phyloP scores from a whole-genome alignment of 30 jellyfish, hydroid and myxozoan species.

The Rhopilema esculentum region DNA sequence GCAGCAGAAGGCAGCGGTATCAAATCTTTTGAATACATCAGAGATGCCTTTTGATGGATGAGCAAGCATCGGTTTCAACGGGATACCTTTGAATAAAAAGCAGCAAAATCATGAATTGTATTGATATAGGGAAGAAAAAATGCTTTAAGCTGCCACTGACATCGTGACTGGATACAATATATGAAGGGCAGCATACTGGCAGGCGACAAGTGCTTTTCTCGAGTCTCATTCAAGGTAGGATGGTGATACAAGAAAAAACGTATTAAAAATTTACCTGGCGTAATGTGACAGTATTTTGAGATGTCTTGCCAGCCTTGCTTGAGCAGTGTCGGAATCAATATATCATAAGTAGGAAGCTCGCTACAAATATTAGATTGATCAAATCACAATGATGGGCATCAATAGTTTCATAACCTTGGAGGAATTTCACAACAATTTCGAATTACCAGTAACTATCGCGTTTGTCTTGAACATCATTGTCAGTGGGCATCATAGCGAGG shows the following conservation, averaged over 20 bases:
- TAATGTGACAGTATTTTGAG: conserved; percentile 85
- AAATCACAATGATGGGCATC: not conserved
- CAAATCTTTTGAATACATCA: conserved; percentile 92
- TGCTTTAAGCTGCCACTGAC: no score
- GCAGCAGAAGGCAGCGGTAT: conserved; percentile 80
- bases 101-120: not conserved
- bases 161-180: no score
- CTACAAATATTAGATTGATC: conserved; percentile 9
- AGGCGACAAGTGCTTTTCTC: no score
- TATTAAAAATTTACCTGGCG: conserved; percentile 80
- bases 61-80: conserved; percentile 98
- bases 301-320: conserved; percentile 78
- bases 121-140: no score
- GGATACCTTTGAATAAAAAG: conserved; percentile 70
- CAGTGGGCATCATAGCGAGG: no score
- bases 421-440: not conserved
- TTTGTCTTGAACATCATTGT: no score
- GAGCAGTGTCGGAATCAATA: conserved; percentile 74
- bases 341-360: conserved; percentile 91
- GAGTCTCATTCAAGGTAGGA: not conserved
- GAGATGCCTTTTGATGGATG: conserved; percentile 94
- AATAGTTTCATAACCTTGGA: not conserved
- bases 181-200: no score
- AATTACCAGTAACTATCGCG: no score
- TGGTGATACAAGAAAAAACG: not conserved